Evolutionary conservation across 2,888 invertebrate genomes (phyloP).

Genomic region (Apotomis turbidana): DNA sequence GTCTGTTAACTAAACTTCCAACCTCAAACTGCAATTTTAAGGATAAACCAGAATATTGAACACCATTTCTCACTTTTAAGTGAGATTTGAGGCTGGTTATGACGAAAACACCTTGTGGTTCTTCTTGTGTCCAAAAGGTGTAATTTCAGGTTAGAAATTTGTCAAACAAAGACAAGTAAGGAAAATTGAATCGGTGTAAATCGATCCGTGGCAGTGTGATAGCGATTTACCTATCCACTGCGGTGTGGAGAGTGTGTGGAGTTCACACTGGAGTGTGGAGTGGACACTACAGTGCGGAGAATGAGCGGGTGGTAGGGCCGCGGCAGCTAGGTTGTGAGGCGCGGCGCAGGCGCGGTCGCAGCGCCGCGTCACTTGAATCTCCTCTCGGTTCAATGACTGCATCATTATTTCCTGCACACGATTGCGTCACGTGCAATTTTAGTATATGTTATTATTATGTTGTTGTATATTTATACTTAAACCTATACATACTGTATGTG

Average conservation of each 20-base stretch:
- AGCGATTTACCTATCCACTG: too few relatives aligned
- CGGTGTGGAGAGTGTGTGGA: too few relatives aligned
- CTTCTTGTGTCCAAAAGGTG: too few relatives aligned
- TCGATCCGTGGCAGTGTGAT: too few relatives aligned
- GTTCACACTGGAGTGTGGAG: not conserved
- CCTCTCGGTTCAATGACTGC: constrained; percentile 81
- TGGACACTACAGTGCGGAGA: constrained; percentile 19
- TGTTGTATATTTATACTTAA: constrained; percentile 83
- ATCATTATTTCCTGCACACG: constrained; percentile 79
- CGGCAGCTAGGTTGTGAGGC: constrained; percentile 72
- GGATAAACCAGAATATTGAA: too few relatives aligned
- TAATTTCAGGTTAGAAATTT: too few relatives aligned
- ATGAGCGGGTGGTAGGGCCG: constrained; percentile 43
- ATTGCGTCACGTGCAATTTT: constrained; percentile 81
- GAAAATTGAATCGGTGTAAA: too few relatives aligned
- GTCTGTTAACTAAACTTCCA: not conserved
- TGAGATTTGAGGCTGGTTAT: too few relatives aligned
- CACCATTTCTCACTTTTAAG: too few relatives aligned
- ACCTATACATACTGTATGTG: constrained; percentile 80
- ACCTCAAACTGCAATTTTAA: not conserved
- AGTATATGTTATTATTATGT: constrained; percentile 83
- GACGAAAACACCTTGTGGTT: too few relatives aligned
- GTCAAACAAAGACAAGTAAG: too few relatives aligned
- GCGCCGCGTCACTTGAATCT: constrained; percentile 71
- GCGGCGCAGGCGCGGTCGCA: constrained; percentile 54